These are phyloP conservation scores for Menidia beryllina DNA, from an alignment of 2,113 vertebrate genomes.

Conservation along the genomic window DNA sequence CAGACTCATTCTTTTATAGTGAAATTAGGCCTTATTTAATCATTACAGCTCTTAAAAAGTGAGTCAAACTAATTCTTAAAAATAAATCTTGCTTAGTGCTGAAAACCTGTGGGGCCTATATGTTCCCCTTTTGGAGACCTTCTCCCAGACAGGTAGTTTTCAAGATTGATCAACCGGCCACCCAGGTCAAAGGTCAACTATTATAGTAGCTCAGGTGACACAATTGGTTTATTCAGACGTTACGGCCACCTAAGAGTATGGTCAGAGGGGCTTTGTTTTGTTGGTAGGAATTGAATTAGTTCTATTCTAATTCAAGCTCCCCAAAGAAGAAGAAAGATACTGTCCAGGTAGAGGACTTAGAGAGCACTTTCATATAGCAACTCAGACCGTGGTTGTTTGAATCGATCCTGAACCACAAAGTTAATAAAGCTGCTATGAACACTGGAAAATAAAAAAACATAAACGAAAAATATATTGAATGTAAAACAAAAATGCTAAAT, in stretches of 20 bases:
- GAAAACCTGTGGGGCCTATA: conserved; percentile 56
- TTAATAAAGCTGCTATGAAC: too few species aligned
- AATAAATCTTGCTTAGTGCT: conserved; percentile 65
- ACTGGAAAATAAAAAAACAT: background rate
- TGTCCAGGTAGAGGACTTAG: background rate
- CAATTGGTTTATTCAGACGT: conserved; percentile 66
- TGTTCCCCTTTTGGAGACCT: conserved; percentile 55
- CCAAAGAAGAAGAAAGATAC: background rate
- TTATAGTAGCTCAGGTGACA: conserved; percentile 72
- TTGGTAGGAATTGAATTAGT: conserved; percentile 18
- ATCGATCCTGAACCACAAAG: too few species aligned
- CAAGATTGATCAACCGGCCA: conserved; percentile 65
- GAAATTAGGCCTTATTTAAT: conserved; percentile 10
- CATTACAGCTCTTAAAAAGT: conserved; percentile 23
- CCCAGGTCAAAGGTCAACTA: conserved; percentile 73
- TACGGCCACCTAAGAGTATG: conserved; percentile 36
- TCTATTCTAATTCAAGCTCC: conserved; percentile 6
- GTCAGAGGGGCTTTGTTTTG: conserved; percentile 26
- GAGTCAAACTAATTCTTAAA: conserved; percentile 35
- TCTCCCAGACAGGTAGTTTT: conserved; percentile 51
- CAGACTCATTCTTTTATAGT: conserved; percentile 10
- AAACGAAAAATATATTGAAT: too few species aligned
- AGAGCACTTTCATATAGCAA: background rate
- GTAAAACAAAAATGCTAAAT: background rate
- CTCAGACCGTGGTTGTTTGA: too few species aligned